Evolutionary conservation across 2,113 vertebrate genomes (phyloP).

Genomic region (Origma solitaria): DNA sequence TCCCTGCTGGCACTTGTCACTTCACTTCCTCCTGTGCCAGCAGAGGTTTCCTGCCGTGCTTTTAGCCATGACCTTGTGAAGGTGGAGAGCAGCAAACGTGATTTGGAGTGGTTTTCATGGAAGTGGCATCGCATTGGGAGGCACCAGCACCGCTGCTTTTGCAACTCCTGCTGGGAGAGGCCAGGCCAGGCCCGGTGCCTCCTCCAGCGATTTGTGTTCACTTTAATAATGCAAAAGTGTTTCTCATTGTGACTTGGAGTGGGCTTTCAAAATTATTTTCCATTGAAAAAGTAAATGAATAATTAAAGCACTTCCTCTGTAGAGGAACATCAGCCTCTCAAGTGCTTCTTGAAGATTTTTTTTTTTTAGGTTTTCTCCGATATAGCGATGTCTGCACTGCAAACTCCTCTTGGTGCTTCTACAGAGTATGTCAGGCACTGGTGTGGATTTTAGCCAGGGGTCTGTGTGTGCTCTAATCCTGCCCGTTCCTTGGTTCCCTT

Average conservation of each 20-base stretch:
- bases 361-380: not conserved
- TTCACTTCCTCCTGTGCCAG: not conserved
- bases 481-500: not conserved
- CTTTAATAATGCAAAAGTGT: not conserved
- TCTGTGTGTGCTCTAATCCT: not conserved
- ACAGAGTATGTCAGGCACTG: not conserved
- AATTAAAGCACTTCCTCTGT: not conserved
- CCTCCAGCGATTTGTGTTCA: not conserved
- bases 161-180: not conserved
- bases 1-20: not conserved
- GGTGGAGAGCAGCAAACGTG: not conserved
- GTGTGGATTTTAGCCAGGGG: not conserved
- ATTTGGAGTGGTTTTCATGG: not conserved
- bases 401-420: not conserved
- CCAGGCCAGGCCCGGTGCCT: not conserved
- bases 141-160: fast-evolving
- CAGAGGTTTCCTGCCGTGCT: not conserved
- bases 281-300: not conserved
- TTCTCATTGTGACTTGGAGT: not conserved
- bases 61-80: not conserved
- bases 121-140: fast-evolving
- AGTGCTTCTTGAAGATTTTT: not conserved
- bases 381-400: not conserved
- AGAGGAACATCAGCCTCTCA: not conserved
- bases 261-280: not conserved